Base-by-base conservation (phyloP, 2,888 invertebrate genomes). In the Aspidiotus destructor region DNA sequence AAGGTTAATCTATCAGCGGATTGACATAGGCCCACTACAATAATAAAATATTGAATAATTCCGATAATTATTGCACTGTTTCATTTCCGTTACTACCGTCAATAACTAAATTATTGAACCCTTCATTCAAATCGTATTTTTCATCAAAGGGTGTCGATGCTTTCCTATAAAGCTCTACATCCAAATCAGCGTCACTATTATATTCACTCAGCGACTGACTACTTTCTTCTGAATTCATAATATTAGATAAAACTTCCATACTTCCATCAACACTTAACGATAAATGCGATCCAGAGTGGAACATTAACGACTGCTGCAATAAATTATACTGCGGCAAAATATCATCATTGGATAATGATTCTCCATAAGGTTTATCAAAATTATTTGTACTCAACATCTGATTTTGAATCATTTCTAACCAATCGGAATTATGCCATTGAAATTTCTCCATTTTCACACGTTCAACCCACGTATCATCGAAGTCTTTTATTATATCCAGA, bases 381-480 rank as follows among this genome's bases (percentile, higher is more conserved):
- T 42, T 58, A 8, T 57, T 57, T 5, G 67, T 48, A 16, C 58
- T 67, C 62, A 69, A 44, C 62, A 69, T 69, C 55, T 69, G 69
- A 69, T 62, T 69, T 78, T 95, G 93, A 53, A 98, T 92, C 88
- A 97, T 96, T 75, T 94, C 92, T 73, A 99, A 80, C 98, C 98
- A 99, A 77, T 98, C 96, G 0, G 92, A 91, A 78, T 99, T 99
- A 79, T 98, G 96, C 79, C 93, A 93, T n/a, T 94, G 85, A 79
- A 98, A 99, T 74, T 96, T 89, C 79, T 97, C 97, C 65, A 85
- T 85, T 80, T 92, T 92, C 71, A 98, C 94, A 75, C 92, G 85
- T 68, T 85, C 86, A n/a, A 92, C 89, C 97, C 97, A 98, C 69
- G 90, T 89, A 72, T 85, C 85, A 78, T 92, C 89, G 78, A 89